phyloP scores from a whole-genome alignment of 2,797 vertebrate species.

The Xenops minutus region DNA sequence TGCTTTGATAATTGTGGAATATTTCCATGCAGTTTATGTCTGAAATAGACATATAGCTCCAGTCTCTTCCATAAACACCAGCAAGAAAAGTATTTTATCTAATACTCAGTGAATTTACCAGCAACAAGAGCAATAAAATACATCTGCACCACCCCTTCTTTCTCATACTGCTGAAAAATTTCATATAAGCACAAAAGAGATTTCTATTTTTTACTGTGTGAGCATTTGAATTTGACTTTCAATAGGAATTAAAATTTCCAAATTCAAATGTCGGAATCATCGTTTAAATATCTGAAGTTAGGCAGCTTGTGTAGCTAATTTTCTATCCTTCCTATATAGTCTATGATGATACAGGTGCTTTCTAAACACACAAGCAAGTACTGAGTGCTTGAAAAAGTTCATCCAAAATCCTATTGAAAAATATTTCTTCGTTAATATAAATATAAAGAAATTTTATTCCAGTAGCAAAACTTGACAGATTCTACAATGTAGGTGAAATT shows the following conservation, averaged over 20 bases:
- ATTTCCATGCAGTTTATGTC: neutral
- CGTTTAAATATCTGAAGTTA: neutral
- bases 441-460: neutral
- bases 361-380: neutral
- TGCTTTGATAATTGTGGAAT: conserved; percentile 4
- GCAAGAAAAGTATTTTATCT: conserved; percentile 6
- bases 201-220: neutral
- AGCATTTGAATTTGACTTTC: neutral
- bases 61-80: neutral
- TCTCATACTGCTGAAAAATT: neutral
- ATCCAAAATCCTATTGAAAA: neutral
- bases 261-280: neutral
- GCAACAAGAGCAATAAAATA: neutral
- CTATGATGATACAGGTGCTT: neutral
- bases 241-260: neutral
- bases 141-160: neutral
- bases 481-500: neutral
- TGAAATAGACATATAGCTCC: neutral
- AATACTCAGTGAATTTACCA: neutral
- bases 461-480: neutral
- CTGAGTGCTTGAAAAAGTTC: neutral
- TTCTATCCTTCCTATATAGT: neutral
- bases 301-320: neutral
- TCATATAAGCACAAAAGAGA: neutral
- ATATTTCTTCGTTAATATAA: neutral